These are phyloP conservation scores for Limonius californicus DNA, from an alignment of 1,140 invertebrate genomes.

Conservation along the genomic window DNA sequence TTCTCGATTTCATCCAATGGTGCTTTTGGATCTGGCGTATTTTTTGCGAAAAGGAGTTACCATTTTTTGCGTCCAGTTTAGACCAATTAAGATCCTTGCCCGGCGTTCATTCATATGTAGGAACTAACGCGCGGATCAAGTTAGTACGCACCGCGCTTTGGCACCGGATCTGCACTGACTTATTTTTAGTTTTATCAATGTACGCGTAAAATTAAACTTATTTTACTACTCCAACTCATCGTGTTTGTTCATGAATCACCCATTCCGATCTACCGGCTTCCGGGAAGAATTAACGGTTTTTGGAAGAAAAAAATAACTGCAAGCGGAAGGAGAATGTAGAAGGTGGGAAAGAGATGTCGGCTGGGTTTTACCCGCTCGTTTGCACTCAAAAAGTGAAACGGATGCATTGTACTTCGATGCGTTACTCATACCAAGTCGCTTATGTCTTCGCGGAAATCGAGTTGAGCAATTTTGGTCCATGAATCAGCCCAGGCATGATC, in stretches of 20 bases:
- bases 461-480: slow-evolving; percentile 5
- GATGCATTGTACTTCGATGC: slow-evolving; percentile 6
- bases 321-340: slow-evolving; percentile 1
- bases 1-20: slow-evolving; percentile 9
- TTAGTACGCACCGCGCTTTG: slow-evolving; percentile 1
- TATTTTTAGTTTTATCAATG: slow-evolving; percentile 1
- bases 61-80: not conserved
- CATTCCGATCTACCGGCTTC: not conserved
- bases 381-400: slow-evolving; percentile 6
- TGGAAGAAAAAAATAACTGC: not conserved
- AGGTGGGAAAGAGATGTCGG: slow-evolving; percentile 4
- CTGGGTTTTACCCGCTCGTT: slow-evolving; percentile 14
- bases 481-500: slow-evolving; percentile 9
- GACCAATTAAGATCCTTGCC: slow-evolving; percentile 9
- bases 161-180: not conserved
- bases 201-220: not conserved
- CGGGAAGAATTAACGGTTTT: not conserved
- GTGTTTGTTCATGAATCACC: slow-evolving; percentile 3
- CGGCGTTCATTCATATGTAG: not conserved
- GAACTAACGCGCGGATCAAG: not conserved
- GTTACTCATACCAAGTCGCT: slow-evolving; percentile 5
- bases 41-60: slow-evolving; percentile 3
- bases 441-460: slow-evolving; percentile 8
- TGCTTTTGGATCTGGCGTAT: not conserved
- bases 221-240: not conserved